Evolutionary conservation across 30 jellyfish, hydroid and myxozoan species (phyloP).

Genomic region (Mastigias papua): DNA sequence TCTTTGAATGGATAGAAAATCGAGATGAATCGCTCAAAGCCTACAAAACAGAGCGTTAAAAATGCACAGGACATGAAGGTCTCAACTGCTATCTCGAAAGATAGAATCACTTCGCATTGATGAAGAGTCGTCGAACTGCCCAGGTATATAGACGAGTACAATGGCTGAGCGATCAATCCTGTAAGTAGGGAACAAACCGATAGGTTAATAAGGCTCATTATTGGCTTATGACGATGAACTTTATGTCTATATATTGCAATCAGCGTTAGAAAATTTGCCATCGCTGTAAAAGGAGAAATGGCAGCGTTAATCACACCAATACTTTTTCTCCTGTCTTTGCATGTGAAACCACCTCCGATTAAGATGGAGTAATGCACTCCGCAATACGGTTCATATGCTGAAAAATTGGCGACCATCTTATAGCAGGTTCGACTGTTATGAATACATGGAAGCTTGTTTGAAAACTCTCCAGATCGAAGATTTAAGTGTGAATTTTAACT

Average conservation of each 20-base stretch:
- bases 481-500: too few species aligned
- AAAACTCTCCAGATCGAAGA: too few species aligned
- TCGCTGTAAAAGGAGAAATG: constrained; percentile 14
- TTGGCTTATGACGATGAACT: not conserved
- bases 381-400: not conserved
- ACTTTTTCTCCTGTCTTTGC: not conserved
- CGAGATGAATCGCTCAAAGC: constrained; percentile 51
- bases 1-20: constrained; percentile 57
- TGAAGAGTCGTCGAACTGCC: not conserved
- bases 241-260: constrained; percentile 12
- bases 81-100: constrained; percentile 22
- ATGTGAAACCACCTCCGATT: not conserved
- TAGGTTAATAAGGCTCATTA: constrained; percentile 12
- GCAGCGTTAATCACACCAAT: constrained; percentile 19
- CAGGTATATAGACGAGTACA: not conserved
- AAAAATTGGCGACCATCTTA: not conserved
- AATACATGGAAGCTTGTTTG: too few species aligned
- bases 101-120: not conserved
- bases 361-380: not conserved
- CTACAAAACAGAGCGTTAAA: constrained; percentile 35
- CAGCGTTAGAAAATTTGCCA: constrained; percentile 12
- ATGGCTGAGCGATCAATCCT: constrained; percentile 37
- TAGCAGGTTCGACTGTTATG: too few species aligned
- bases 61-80: constrained; percentile 30
- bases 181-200: constrained; percentile 16